phyloP scores from a whole-genome alignment of 2,888 invertebrate species.

The Drosophila phalerata region DNA sequence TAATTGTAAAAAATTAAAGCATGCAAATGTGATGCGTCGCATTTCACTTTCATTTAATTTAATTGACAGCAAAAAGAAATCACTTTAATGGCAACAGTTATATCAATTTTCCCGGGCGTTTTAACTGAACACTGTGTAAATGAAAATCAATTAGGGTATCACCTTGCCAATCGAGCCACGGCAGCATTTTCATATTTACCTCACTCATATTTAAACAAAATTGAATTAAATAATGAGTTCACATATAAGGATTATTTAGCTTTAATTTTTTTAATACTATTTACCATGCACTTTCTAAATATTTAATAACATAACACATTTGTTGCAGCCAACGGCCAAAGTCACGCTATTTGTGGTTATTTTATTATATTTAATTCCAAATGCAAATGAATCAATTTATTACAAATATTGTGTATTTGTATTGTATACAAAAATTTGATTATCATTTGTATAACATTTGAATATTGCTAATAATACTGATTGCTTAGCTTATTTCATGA shows the following conservation, averaged over 20 bases:
- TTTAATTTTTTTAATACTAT: slow-evolving; percentile 2
- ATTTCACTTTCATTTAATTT: slow-evolving; percentile 74
- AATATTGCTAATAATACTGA: slow-evolving; percentile 1
- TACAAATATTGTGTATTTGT: slow-evolving; percentile 3
- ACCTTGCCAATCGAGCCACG: slow-evolving; percentile 6
- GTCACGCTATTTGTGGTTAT: slow-evolving; percentile 35
- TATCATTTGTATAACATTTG: slow-evolving; percentile 24
- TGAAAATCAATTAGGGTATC: slow-evolving; percentile 32
- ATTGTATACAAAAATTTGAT: slow-evolving; percentile 14
- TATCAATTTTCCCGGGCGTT: slow-evolving; percentile 38
- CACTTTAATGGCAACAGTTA: slow-evolving; percentile 47
- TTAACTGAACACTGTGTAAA: slow-evolving; percentile 35
- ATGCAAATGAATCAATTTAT: slow-evolving; percentile 4
- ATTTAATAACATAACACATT: slow-evolving; percentile 12
- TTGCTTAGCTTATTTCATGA: background rate
- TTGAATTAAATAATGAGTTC: slow-evolving; percentile 5
- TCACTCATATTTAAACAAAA: slow-evolving; percentile 2
- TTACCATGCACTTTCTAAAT: slow-evolving; percentile 31
- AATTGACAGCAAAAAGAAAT: slow-evolving; percentile 68
- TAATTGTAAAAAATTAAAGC: background rate
- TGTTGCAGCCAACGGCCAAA: slow-evolving; percentile 32
- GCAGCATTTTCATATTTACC: slow-evolving; percentile 8
- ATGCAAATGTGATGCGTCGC: slow-evolving; percentile 16
- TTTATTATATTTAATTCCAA: slow-evolving; percentile 29
- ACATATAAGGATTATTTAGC: slow-evolving; percentile 15